Percentiles rank a stretch among this genome's conserved stretches.
phyloP scores from a whole-genome alignment of 2,888 invertebrate genomes.

The Coelogynopora nodosa region DNA sequence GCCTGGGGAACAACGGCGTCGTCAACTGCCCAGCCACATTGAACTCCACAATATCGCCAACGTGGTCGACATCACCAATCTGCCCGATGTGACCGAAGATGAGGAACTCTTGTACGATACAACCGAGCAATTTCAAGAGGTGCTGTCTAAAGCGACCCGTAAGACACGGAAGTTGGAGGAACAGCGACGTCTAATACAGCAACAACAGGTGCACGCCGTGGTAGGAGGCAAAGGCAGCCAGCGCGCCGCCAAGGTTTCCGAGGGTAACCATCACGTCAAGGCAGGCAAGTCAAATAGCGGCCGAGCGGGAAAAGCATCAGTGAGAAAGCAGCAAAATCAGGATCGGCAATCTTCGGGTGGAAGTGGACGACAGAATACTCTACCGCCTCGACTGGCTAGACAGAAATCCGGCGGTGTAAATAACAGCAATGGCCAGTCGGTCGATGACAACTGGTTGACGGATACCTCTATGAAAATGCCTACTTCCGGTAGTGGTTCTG shows the following conservation, averaged over 20 bases:
- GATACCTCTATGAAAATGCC: background rate
- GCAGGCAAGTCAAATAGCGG: background rate
- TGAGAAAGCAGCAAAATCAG: background rate
- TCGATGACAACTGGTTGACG: background rate
- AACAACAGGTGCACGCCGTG: background rate
- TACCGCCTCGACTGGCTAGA: conserved; percentile 6
- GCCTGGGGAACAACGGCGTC: background rate
- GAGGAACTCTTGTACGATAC: conserved; percentile 41
- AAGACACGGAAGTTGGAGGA: conserved; percentile 35
- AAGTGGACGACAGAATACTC: background rate
- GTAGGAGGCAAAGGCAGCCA: background rate
- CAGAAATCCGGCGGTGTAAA: background rate
- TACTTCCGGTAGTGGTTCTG: background rate
- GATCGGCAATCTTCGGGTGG: background rate
- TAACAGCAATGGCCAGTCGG: background rate
- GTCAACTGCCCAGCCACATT: conserved; percentile 22
- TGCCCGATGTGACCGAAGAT: conserved; percentile 41
- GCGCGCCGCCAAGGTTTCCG: background rate
- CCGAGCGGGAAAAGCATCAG: background rate
- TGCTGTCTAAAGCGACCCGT: conserved; percentile 33
- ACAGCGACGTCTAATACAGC: conserved; percentile 8
- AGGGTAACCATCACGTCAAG: background rate
- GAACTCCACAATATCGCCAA: conserved; percentile 36
- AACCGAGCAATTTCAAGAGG: conserved; percentile 42
- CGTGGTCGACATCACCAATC: conserved; percentile 43